phyloP scores from a whole-genome alignment of 2,113 vertebrate genomes.

The Acrocephalus arundinaceus region DNA sequence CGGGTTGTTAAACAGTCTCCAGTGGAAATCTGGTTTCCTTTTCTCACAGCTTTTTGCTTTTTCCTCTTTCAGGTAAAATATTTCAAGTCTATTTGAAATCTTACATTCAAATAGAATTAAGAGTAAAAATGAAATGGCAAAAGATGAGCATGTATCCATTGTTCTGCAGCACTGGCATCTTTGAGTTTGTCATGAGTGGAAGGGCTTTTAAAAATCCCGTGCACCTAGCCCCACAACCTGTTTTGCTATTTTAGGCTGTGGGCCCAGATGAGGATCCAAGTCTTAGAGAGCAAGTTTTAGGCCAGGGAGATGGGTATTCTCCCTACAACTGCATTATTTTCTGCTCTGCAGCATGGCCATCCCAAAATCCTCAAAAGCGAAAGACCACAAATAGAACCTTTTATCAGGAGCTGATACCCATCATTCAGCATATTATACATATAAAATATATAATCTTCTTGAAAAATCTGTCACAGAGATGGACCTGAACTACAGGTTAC shows the following conservation, averaged over 20 bases:
- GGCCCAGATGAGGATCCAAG: not conserved
- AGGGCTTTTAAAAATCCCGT: not conserved
- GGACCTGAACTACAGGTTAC: not conserved
- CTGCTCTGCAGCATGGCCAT: accelerated
- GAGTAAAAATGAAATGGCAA: not conserved
- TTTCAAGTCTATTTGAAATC: not conserved
- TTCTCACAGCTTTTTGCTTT: not conserved
- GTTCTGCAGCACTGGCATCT: not conserved
- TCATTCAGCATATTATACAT: not conserved
- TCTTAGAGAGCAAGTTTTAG: not conserved
- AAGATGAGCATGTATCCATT: not conserved
- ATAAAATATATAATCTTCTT: not conserved
- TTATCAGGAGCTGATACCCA: not conserved
- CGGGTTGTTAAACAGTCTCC: not conserved
- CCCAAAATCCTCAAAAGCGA: not conserved
- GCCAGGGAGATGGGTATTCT: not conserved
- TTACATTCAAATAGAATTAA: not conserved
- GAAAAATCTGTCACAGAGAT: not conserved
- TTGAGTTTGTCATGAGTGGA: not conserved
- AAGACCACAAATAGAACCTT: not conserved
- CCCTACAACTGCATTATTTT: not conserved
- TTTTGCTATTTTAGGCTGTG: not conserved
- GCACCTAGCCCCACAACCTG: not conserved
- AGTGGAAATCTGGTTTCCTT: not conserved
- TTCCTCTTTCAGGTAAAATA: not conserved